A percentile compares a stretch with the other conserved stretches of the same genome.
Conservation (phyloP, 2,113 vertebrate genomes). For the Terrapene triunguis region DNA sequence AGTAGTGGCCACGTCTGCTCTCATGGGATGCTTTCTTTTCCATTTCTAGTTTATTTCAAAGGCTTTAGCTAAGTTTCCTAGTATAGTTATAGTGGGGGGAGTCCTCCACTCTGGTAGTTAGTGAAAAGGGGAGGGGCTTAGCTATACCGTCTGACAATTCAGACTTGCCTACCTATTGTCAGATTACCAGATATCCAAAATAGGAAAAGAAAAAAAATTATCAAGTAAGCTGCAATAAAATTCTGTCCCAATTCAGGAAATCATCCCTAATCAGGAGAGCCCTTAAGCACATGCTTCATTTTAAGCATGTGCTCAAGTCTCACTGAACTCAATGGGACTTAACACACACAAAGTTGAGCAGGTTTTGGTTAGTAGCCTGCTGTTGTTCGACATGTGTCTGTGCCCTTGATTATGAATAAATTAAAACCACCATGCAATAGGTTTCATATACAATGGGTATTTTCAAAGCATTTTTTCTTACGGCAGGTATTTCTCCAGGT, state of each 20-base stretch:
- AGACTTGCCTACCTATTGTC: not conserved
- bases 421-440: conserved; percentile 29
- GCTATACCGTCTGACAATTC: not conserved
- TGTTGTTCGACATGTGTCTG: not conserved
- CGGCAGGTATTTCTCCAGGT: conserved; percentile 80
- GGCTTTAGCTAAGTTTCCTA: not conserved
- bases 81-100: not conserved
- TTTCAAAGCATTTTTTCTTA: conserved; percentile 71
- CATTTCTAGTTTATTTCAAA: not conserved
- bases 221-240: not conserved
- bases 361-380: not conserved
- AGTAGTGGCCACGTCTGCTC: not conserved
- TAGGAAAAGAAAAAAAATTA: not conserved
- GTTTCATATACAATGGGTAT: conserved; percentile 68
- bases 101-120: not conserved
- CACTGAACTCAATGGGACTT: not conserved
- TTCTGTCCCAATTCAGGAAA: not conserved
- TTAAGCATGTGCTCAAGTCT: not conserved
- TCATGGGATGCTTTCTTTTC: not conserved
- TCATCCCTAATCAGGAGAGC: not conserved
- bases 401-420: conserved; percentile 44
- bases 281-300: not conserved
- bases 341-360: conserved; percentile 6
- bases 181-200: conserved; percentile 14
- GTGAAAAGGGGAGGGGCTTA: not conserved